Percentiles rank a stretch among this genome's conserved stretches.
Conservation (phyloP, 2,113 vertebrate species). For the Entomyzon cyanotis region DNA sequence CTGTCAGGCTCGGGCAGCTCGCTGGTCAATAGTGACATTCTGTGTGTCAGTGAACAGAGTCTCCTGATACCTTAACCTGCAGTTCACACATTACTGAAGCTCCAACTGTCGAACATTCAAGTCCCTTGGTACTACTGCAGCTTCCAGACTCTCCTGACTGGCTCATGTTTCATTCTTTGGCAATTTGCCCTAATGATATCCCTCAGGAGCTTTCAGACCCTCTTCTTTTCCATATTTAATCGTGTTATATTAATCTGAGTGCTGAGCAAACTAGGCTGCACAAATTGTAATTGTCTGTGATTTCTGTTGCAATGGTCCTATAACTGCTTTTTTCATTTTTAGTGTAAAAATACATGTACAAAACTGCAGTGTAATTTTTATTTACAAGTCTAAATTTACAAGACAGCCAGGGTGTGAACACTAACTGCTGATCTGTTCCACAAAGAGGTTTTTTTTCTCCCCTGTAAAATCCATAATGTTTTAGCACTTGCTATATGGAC, state of each 20-base stretch:
- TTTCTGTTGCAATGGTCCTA: not conserved
- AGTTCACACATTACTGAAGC: constrained; percentile 87
- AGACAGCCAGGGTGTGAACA: not conserved
- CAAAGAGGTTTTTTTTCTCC: not conserved
- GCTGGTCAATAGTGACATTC: constrained; percentile 93
- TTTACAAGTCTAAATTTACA: not conserved
- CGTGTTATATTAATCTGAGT: constrained; percentile 90
- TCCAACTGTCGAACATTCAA: constrained; percentile 81
- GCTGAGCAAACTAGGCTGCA: constrained; percentile 76
- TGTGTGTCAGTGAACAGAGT: constrained; percentile 89
- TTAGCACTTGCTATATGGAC: not conserved
- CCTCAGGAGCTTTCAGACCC: constrained; percentile 91
- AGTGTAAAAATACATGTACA: not conserved
- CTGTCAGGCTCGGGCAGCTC: constrained; percentile 80
- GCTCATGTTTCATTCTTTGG: constrained; percentile 99
- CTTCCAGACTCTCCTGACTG: constrained; percentile 91
- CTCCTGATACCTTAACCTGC: constrained; percentile 82
- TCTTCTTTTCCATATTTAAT: constrained; percentile 96
- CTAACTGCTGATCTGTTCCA: constrained; percentile 15
- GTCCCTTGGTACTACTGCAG: constrained; percentile 87
- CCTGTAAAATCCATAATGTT: not conserved
- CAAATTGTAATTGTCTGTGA: constrained; percentile 30
- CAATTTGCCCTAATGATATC: constrained; percentile 99
- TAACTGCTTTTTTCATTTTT: not conserved
- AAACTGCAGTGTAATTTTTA: constrained; percentile 19